These are phyloP conservation scores for Gulo gulo DNA, from an alignment of 2,113 vertebrate species.

Conservation along the genomic window DNA sequence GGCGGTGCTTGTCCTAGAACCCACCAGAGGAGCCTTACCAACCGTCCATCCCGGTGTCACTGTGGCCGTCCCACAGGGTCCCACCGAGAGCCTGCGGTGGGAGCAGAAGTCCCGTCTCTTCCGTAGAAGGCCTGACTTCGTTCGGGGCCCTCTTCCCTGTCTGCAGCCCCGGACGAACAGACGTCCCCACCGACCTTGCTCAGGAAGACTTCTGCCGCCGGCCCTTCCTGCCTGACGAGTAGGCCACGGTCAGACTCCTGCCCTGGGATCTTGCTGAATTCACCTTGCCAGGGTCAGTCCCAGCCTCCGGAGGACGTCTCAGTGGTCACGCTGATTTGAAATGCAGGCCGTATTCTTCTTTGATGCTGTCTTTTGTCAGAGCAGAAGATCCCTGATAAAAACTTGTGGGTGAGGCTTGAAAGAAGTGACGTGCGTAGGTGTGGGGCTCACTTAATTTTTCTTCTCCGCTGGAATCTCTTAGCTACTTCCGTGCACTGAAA, in stretches of 20 bases:
- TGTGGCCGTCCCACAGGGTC: rapidly evolving
- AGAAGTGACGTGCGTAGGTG: rapidly evolving
- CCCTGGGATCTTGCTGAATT: not conserved
- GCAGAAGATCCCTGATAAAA: not conserved
- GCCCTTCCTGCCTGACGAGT: not conserved
- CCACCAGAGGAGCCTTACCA: rapidly evolving
- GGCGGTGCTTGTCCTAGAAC: rapidly evolving
- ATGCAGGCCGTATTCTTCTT: not conserved
- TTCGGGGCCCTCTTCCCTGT: rapidly evolving
- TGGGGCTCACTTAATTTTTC: not conserved
- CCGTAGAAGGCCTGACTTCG: rapidly evolving
- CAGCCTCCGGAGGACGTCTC: not conserved
- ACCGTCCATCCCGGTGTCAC: rapidly evolving
- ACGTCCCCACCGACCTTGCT: rapidly evolving
- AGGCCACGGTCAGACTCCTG: no score
- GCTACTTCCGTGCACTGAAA: not conserved
- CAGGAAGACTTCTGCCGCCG: not conserved
- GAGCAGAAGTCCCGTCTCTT: rapidly evolving
- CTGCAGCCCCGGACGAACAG: rapidly evolving
- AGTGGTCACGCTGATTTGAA: not conserved
- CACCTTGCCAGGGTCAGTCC: not conserved
- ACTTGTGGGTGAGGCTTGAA: not conserved
- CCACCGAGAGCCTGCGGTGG: not conserved
- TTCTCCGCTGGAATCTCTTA: not conserved
- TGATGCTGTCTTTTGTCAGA: not conserved